Evolutionary conservation across 2,888 invertebrate species (phyloP), one percentile per base, ranked within the genome.

Genomic region (Operophtera brumata): DNA sequence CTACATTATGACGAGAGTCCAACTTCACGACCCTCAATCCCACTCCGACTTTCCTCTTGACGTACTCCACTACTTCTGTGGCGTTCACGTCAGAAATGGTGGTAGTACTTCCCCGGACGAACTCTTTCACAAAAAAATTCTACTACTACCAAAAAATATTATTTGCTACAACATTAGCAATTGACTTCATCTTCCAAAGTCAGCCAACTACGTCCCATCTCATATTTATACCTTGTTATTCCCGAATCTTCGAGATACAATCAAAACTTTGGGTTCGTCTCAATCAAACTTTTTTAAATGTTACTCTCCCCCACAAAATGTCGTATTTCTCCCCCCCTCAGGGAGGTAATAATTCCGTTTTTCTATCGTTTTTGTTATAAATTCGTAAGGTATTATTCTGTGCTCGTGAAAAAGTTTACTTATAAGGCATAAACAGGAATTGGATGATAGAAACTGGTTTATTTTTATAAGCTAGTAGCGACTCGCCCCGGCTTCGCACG

Each of bases 231-330:
- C 66, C 66, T 71, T 82, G 78, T 79, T 73, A 75, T 75, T 69
- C 71, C 65, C 71, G 66, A 80, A 76, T 80, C 81, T 86, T 85
- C 77, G 75, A 77, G 77, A 82, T 80, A 84, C 84, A 87, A 89
- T 87, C 86, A 84, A 84, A 86, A 88, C 78, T 81, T 82, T 78
- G 66, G 61, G 67, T 66, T 69, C 67, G 66, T 80, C 83, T 79
- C 85, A 87, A 89, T 87, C 88, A 86, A 89, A 88, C 86, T 88
- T 89, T 86, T 83, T 82, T 81, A 84, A 86, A 84, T 80, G 81
- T 73, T 64, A 62, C 66, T 64, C 77, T 72, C 70, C 61, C 67
- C 61, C 54, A 28, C 57, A 47, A 59, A 65, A 74, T 70, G 73
- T 77, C 75, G 73, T 70, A 73, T 76, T 71, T 75, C 69, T 66